Evolutionary conservation across 1,140 invertebrate genomes (phyloP).

Genomic region (Heliothis subflexa): DNA sequence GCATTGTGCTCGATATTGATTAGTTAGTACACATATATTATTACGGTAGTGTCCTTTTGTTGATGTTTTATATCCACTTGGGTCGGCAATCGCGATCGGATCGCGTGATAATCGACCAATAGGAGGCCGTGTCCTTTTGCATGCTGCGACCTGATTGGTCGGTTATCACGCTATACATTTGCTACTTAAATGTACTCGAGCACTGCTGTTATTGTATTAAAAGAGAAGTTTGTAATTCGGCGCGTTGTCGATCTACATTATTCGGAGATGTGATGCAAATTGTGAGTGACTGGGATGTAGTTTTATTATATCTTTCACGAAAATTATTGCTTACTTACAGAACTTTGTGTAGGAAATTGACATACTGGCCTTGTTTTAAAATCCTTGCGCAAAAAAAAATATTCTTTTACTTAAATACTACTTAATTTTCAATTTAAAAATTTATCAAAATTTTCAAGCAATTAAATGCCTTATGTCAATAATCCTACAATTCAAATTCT

Average conservation of each 20-base stretch:
- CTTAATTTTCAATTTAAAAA: background rate
- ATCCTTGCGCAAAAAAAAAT: background rate
- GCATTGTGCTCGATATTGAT: conserved; percentile 59
- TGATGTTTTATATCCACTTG: conserved; percentile 56
- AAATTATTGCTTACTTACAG: conserved; percentile 10
- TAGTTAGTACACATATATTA: conserved; percentile 61
- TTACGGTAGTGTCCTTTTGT: conserved; percentile 57
- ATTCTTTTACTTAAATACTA: background rate
- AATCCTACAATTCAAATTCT: background rate
- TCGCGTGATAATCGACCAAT: conserved; percentile 34
- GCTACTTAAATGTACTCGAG: conserved; percentile 43
- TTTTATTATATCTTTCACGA: conserved; percentile 35
- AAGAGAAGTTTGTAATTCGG: conserved; percentile 36
- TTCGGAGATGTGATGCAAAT: conserved; percentile 40
- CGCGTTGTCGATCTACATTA: conserved; percentile 36
- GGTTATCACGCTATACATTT: conserved; percentile 41
- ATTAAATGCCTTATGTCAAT: background rate
- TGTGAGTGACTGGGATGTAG: conserved; percentile 34
- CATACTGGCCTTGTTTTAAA: background rate
- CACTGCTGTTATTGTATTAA: conserved; percentile 48
- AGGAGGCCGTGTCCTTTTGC: conserved; percentile 3
- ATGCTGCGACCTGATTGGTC: conserved; percentile 12
- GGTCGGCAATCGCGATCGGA: conserved; percentile 43
- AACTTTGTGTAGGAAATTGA: background rate
- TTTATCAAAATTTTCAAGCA: too few species aligned